Percentiles rank a stretch among this genome's conserved stretches.
Evolutionary conservation across 2,113 vertebrate genomes (phyloP).

Genomic region (Myiopsitta monachus): DNA sequence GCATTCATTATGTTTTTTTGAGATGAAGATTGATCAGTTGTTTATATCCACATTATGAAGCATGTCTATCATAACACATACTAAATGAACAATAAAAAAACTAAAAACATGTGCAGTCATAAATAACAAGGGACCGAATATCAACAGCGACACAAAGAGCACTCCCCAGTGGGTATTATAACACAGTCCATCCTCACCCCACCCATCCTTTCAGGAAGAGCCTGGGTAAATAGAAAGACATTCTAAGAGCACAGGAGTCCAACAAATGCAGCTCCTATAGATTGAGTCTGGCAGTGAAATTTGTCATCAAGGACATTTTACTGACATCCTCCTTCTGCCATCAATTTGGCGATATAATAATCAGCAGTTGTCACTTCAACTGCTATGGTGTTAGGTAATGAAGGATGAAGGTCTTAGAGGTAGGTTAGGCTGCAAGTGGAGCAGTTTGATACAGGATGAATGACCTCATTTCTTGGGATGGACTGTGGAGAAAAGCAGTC

Average conservation of each 20-base stretch:
- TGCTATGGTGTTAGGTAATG: background rate
- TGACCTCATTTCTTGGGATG: background rate
- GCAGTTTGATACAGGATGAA: background rate
- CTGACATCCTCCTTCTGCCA: background rate
- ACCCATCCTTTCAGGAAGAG: constrained; percentile 38
- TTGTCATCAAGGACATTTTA: background rate
- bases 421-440: background rate
- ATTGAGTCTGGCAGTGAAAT: background rate
- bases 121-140: background rate
- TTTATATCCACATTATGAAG: background rate
- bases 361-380: background rate
- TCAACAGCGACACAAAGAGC: background rate
- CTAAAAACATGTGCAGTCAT: background rate
- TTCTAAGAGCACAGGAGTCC: background rate
- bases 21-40: background rate
- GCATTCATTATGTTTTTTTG: background rate
- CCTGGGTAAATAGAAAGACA: constrained; percentile 8
- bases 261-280: background rate
- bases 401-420: background rate
- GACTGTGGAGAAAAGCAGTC: background rate
- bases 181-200: background rate
- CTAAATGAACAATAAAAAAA: background rate
- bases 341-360: background rate
- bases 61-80: background rate
- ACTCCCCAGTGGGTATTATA: background rate